Percentiles rank a stretch among this genome's conserved stretches.
Evolutionary conservation across 2,797 vertebrate species (phyloP).

Genomic region (Yasuhikotakia modesta): DNA sequence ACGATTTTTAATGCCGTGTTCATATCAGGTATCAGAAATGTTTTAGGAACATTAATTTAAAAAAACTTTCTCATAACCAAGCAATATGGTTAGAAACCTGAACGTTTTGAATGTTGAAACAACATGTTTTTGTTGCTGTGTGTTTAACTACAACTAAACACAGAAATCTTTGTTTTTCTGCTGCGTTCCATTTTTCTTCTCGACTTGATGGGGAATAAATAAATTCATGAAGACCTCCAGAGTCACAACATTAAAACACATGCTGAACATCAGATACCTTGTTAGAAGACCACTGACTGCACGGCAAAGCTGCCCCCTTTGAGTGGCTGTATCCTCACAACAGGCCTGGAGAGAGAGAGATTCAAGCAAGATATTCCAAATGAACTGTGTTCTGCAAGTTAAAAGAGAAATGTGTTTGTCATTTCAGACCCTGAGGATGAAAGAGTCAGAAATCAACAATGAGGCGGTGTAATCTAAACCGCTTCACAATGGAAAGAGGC

Average conservation of each 20-base stretch:
- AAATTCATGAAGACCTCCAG: constrained; percentile 33
- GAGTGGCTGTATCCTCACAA: constrained; percentile 29
- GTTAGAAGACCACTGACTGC: constrained; percentile 32
- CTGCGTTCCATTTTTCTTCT: constrained; percentile 37
- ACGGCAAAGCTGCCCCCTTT: constrained; percentile 26
- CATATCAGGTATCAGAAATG: no score
- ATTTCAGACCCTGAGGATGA: constrained; percentile 66
- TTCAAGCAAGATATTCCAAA: constrained; percentile 64
- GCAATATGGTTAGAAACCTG: no score
- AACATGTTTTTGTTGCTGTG: no score
- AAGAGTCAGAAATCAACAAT: constrained; percentile 63
- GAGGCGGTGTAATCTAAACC: constrained; percentile 68
- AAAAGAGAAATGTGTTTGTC: constrained; percentile 71
- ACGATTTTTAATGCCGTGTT: no score
- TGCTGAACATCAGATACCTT: constrained; percentile 46
- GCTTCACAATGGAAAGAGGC: constrained; percentile 53
- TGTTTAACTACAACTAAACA: no score
- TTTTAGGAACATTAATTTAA: no score
- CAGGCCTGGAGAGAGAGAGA: constrained; percentile 56
- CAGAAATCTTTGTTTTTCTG: background rate
- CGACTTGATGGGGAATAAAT: constrained; percentile 28
- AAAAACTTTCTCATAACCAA: no score
- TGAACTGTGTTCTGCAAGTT: constrained; percentile 61
- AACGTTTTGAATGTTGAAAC: no score
- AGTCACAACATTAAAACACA: constrained; percentile 38